Evolutionary conservation across 2,888 invertebrate species (phyloP).

Genomic region (Tiliacea aurago): DNA sequence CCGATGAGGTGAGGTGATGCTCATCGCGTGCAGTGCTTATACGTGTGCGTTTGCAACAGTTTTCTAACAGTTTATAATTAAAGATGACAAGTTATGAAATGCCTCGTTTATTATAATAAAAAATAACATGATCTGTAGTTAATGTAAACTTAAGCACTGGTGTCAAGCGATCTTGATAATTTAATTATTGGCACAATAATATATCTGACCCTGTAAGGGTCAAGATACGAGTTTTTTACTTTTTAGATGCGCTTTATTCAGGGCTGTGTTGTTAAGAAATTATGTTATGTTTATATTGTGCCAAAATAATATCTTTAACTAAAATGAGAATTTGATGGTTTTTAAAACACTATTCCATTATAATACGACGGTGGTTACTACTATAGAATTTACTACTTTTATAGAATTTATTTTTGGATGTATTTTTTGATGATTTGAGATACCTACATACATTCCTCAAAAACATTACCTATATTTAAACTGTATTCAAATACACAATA

Average conservation of each 20-base stretch:
- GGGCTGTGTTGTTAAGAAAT: conserved; percentile 64
- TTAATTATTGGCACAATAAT: conserved; percentile 6
- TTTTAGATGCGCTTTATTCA: conserved; percentile 16
- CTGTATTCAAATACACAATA: conserved; percentile 34
- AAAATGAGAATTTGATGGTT: conserved; percentile 31
- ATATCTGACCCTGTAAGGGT: conserved; percentile 1
- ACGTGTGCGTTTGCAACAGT: not conserved
- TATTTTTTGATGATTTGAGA: conserved; percentile 52
- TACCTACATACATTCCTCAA: conserved; percentile 54
- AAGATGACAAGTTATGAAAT: conserved; percentile 2
- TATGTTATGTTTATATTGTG: conserved; percentile 62
- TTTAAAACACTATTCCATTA: conserved; percentile 48
- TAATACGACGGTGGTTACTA: conserved; percentile 41
- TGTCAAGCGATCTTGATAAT: not conserved
- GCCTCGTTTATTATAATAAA: not conserved
- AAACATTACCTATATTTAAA: conserved; percentile 19
- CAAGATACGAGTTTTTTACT: conserved; percentile 5
- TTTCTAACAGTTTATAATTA: not conserved
- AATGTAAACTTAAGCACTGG: conserved; percentile 7
- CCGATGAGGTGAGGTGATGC: not conserved
- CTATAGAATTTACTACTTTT: too few relatives aligned
- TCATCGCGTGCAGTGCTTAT: not conserved
- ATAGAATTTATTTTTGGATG: conserved; percentile 61
- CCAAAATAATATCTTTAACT: conserved; percentile 54
- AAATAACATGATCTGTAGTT: conserved; percentile 11